phyloP scores from a whole-genome alignment of 2,797 vertebrate genomes.

The Linurgus olivaceus region DNA sequence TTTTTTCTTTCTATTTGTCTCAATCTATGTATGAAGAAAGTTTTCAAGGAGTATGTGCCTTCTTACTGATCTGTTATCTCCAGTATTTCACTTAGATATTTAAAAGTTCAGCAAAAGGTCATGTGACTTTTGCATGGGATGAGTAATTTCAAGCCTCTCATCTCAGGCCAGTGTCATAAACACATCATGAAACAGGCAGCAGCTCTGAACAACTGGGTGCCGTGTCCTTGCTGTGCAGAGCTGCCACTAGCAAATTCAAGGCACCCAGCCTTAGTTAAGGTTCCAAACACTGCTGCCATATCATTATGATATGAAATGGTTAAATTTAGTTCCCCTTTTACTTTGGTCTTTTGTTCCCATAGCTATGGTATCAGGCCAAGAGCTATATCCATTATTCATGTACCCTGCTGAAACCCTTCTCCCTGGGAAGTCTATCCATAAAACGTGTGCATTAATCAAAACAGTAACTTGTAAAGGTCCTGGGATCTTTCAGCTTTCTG shows the following conservation, averaged over 20 bases:
- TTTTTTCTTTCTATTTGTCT: neutral
- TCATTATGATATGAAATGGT: neutral
- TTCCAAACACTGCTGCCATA: neutral
- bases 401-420: neutral
- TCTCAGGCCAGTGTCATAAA: neutral
- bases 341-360: neutral
- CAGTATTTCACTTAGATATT: neutral
- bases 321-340: neutral
- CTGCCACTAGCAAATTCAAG: neutral
- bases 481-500: neutral
- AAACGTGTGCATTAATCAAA: neutral
- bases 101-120: neutral
- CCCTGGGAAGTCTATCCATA: neutral
- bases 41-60: neutral
- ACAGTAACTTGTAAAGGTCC: neutral
- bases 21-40: neutral
- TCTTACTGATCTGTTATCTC: neutral
- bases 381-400: neutral
- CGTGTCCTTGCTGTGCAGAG: neutral
- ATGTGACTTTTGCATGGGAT: neutral
- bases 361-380: neutral
- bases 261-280: neutral
- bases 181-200: rapidly evolving
- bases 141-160: neutral
- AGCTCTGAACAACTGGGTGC: neutral